Conservation (phyloP, 2,888 invertebrate genomes). For the Calliopum simillimum region DNA sequence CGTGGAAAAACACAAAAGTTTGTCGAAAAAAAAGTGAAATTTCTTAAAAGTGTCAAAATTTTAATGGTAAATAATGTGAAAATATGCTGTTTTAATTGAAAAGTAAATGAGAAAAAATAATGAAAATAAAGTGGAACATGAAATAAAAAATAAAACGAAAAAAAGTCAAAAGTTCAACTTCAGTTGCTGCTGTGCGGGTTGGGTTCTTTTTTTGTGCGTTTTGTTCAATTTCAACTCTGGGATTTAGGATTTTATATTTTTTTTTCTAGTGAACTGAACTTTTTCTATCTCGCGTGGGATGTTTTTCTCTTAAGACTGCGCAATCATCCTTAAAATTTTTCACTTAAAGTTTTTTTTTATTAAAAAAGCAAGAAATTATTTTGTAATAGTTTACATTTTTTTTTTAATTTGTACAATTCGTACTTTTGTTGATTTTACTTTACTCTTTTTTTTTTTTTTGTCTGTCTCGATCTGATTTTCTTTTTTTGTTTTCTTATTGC, state of each 20-base stretch:
- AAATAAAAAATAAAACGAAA: slow-evolving; percentile 10
- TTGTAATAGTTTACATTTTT: not conserved
- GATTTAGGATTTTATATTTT: not conserved
- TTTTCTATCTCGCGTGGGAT: slow-evolving; percentile 1
- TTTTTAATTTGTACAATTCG: slow-evolving; percentile 5
- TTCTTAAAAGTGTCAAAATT: slow-evolving; percentile 12
- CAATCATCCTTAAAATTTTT: not conserved
- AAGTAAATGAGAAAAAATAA: slow-evolving; percentile 1
- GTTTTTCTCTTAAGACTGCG: no score
- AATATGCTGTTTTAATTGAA: slow-evolving; percentile 22
- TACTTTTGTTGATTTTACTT: slow-evolving; percentile 25
- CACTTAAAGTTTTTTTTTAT: not conserved
- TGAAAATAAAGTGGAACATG: slow-evolving; percentile 10
- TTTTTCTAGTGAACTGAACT: not conserved
- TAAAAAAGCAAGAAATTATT: not conserved
- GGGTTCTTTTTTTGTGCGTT: slow-evolving; percentile 8
- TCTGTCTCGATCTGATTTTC: slow-evolving; percentile 23
- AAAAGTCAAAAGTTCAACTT: slow-evolving; percentile 39
- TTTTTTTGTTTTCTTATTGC: slow-evolving; percentile 24
- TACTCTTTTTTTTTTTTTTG: slow-evolving; percentile 2
- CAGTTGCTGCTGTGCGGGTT: slow-evolving; percentile 36
- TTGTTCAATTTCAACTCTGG: slow-evolving; percentile 7
- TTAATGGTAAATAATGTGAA: not conserved
- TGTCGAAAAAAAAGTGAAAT: slow-evolving; percentile 10
- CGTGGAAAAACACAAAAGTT: slow-evolving; percentile 28